Evolutionary conservation across 2,888 invertebrate genomes (phyloP).

Genomic region (Prosapia bicincta): DNA sequence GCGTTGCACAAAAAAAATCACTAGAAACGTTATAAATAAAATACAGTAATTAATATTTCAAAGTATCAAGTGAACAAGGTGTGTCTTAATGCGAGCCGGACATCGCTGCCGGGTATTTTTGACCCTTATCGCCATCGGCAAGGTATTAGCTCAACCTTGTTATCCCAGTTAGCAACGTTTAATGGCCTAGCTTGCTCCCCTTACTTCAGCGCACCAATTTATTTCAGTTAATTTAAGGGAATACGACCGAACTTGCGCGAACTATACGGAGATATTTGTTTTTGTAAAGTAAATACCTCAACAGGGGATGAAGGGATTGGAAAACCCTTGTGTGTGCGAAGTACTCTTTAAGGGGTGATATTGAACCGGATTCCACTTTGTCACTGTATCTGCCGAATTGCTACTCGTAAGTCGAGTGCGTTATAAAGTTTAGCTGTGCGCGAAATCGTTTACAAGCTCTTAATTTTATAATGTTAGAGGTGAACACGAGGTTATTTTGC

Average conservation of each 20-base stretch:
- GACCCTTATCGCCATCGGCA: background rate
- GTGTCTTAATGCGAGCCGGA: background rate
- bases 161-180: background rate
- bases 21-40: too few relatives aligned
- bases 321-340: background rate
- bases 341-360: background rate
- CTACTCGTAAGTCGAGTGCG: background rate
- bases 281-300: background rate
- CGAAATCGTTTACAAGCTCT: too few relatives aligned
- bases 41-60: too few relatives aligned
- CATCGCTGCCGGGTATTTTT: background rate
- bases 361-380: background rate
- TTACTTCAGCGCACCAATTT: background rate
- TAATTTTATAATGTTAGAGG: too few relatives aligned
- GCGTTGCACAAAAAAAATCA: too few relatives aligned
- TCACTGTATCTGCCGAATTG: background rate
- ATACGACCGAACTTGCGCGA: background rate
- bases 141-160: background rate
- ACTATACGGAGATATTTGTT: background rate
- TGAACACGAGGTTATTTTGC: too few relatives aligned
- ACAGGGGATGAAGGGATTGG: background rate
- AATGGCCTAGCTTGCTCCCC: background rate
- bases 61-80: background rate
- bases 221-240: background rate
- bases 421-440: too few relatives aligned